Evolutionary conservation across 1,140 invertebrate genomes (phyloP).

Genomic region (Oncopodura yosiiana): DNA sequence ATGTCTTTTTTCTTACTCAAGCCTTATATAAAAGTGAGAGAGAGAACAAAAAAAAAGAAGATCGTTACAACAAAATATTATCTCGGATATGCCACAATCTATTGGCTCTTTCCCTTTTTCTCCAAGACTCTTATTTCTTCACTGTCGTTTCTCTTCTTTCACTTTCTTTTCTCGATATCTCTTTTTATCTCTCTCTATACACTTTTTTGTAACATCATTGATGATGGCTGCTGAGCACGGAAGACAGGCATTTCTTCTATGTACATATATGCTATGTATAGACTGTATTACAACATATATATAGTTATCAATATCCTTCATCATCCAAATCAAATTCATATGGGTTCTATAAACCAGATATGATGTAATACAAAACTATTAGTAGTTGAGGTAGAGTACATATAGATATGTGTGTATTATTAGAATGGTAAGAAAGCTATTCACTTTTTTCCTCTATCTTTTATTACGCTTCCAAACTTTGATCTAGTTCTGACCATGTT

Average conservation of each 20-base stretch:
- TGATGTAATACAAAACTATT: constrained; percentile 15
- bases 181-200: not conserved
- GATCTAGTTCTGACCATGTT: constrained; percentile 9
- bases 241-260: too few species aligned
- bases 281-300: not conserved
- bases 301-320: too few species aligned
- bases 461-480: too few species aligned
- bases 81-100: constrained; percentile 30
- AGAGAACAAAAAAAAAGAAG: constrained; percentile 8
- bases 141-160: not conserved
- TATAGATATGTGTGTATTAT: not conserved
- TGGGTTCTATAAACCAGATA: not conserved
- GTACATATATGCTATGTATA: not conserved
- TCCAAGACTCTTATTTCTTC: not conserved
- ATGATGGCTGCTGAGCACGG: not conserved
- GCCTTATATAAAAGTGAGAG: constrained; percentile 17
- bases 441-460: constrained; percentile 9
- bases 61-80: constrained; percentile 32
- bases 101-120: constrained; percentile 15
- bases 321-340: too few species aligned
- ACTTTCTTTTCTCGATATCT: not conserved
- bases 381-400: too few species aligned
- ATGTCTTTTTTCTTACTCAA: constrained; percentile 16
- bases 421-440: not conserved
- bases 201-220: not conserved